phyloP scores from a whole-genome alignment of 37 sponge, comb jelly and placozoan species.

The Aphrocallistes beatrix region DNA sequence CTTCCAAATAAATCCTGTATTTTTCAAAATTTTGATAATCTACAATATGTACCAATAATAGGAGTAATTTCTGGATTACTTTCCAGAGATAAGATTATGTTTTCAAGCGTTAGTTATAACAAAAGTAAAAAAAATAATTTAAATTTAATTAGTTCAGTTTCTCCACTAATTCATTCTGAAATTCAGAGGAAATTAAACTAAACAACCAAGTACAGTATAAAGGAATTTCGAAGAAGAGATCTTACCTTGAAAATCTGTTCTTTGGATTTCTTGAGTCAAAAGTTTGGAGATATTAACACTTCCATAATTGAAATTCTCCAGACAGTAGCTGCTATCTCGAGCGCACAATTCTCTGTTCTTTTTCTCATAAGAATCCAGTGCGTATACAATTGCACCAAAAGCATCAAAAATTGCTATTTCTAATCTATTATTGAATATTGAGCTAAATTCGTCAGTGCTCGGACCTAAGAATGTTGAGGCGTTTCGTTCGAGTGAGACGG shows the following conservation, averaged over 20 bases:
- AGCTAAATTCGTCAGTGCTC: background rate
- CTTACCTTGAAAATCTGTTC: background rate
- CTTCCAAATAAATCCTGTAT: no score
- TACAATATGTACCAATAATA: no score
- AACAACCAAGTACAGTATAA: no score
- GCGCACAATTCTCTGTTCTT: background rate
- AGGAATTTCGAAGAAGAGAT: no score
- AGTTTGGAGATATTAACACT: background rate
- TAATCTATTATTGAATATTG: background rate
- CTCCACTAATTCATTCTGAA: no score
- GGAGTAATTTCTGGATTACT: no score
- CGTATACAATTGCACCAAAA: background rate
- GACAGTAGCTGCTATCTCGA: background rate
- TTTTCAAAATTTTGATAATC: no score
- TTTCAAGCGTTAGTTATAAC: no score
- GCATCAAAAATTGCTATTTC: background rate
- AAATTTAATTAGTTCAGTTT: no score
- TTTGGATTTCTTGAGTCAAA: background rate
- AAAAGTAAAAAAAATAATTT: no score
- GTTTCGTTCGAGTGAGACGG: background rate
- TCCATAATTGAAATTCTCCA: conserved; percentile 12
- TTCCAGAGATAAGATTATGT: no score
- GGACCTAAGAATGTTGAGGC: background rate
- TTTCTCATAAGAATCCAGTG: background rate
- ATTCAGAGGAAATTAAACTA: no score